Base-by-base conservation (phyloP, 2,888 invertebrate genomes). In the Diaperis boleti region DNA sequence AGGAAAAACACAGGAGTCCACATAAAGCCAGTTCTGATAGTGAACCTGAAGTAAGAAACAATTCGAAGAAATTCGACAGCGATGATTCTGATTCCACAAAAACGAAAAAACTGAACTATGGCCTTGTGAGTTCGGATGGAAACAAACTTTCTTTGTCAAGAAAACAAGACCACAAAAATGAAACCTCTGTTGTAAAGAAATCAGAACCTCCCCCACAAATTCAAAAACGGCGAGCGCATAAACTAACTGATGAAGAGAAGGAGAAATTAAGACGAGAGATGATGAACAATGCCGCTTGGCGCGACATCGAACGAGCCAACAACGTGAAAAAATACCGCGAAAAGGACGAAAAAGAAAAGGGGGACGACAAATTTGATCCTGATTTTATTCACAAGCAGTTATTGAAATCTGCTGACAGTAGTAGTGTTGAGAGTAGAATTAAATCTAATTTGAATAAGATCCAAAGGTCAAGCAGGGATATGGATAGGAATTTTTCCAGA, bases 401-500 rank as follows among this genome's bases (percentile, higher is more conserved):
- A 67, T 83, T 88, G 0, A 83, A 84, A 62, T 87, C 87, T 52
- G 88, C 89, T 0, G 85, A 87, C 68, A 85, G 85, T 14, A 88
- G 88, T 56, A 90, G 90, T 6, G 89, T 97, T 0, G 95, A 94
- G 76, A 88, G 89, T 65, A 86, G 96, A 69, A 90, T 97, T 47
- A 93, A 91, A 75, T 88, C 96, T 8, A 97, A 95, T 78, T 87
- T 92, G 37, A 93, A 96, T 79, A 93, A 94, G 74, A 93, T 96
- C 68, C 96, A 97, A 79, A 85, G 95, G 59, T 90, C 91, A 2
- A 86, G 86, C 13, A 83, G 85, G 15, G 89, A 92, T 47, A 94
- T 96, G 92, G 89, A 94, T 72, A 86, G 88, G 64, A 90, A 95
- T 81, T 96, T 96, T 83, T 92, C 92, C 3, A 74, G 70, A 59